Percentiles rank a stretch among this genome's conserved stretches.
phyloP scores from a whole-genome alignment of 2,888 invertebrate genomes.

The Nebria brevicollis region DNA sequence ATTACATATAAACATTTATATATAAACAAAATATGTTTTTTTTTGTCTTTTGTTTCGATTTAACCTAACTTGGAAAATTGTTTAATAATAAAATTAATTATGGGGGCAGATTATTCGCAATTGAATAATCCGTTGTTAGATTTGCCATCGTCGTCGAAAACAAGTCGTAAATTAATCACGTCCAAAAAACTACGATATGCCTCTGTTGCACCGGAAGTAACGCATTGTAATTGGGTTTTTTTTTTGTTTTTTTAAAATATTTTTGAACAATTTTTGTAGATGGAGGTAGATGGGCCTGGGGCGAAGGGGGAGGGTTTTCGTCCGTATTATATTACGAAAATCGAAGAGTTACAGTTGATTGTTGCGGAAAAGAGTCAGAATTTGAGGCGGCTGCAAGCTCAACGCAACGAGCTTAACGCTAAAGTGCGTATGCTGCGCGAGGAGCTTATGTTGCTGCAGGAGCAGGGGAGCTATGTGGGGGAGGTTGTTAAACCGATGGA shows the following conservation, averaged over 20 bases:
- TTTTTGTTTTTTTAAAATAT: background rate
- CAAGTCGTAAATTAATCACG: background rate
- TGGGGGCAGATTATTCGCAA: slow-evolving; percentile 38
- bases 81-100: slow-evolving; percentile 34
- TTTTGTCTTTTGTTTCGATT: slow-evolving; percentile 25
- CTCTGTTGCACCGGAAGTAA: slow-evolving; percentile 22
- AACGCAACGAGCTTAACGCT: slow-evolving; percentile 97
- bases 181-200: background rate
- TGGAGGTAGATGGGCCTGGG: slow-evolving; percentile 76
- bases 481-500: slow-evolving; percentile 99
- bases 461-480: slow-evolving; percentile 99
- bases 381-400: slow-evolving; percentile 94
- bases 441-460: slow-evolving; percentile 94
- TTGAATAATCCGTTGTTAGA: slow-evolving; percentile 13
- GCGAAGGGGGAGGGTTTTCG: slow-evolving; percentile 88
- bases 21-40: background rate
- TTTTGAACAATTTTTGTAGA: slow-evolving; percentile 62
- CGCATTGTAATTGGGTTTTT: background rate
- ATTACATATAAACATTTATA: slow-evolving; percentile 10
- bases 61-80: slow-evolving; percentile 40
- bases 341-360: slow-evolving; percentile 94
- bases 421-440: slow-evolving; percentile 99
- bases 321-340: slow-evolving; percentile 97
- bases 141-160: slow-evolving; percentile 21
- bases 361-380: slow-evolving; percentile 99